Evolutionary conservation across 1,140 invertebrate species (phyloP).

Genomic region (Drosophila gunungcola): DNA sequence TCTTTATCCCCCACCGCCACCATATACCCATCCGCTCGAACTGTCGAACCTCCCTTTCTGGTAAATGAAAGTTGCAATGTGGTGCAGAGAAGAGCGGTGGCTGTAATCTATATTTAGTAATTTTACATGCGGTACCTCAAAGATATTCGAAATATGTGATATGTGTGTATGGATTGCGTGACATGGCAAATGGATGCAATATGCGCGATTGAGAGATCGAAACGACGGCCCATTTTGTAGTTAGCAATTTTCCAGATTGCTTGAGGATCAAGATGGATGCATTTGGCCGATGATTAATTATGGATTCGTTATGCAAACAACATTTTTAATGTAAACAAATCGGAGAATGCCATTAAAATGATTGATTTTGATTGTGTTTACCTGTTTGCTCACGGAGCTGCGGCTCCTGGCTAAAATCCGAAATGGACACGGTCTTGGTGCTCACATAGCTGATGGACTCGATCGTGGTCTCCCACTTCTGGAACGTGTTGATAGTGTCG

Average conservation of each 20-base stretch:
- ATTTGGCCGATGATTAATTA: slow-evolving; percentile 53
- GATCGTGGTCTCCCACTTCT: slow-evolving; percentile 82
- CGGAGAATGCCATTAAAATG: slow-evolving; percentile 13
- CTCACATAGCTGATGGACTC: slow-evolving; percentile 83
- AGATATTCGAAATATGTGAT: slow-evolving; percentile 77
- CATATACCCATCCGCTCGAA: too few relatives aligned
- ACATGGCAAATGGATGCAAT: slow-evolving; percentile 26
- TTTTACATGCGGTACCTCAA: slow-evolving; percentile 80
- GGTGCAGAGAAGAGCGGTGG: slow-evolving; percentile 51
- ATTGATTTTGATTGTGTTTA: slow-evolving; percentile 21
- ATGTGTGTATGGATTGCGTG: slow-evolving; percentile 55
- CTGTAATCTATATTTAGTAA: slow-evolving; percentile 83
- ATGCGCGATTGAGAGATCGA: slow-evolving; percentile 26
- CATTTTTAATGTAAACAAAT: slow-evolving; percentile 37
- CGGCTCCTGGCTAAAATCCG: slow-evolving; percentile 63
- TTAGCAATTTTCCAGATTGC: slow-evolving; percentile 73
- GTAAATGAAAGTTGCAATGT: slow-evolving; percentile 78
- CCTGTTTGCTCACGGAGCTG: slow-evolving; percentile 66
- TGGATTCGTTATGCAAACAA: slow-evolving; percentile 22
- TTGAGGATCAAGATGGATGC: slow-evolving; percentile 52
- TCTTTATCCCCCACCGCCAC: slow-evolving; percentile 2
- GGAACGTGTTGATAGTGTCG: slow-evolving; percentile 79
- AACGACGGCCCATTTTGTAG: slow-evolving; percentile 63
- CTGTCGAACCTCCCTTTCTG: slow-evolving; percentile 25
- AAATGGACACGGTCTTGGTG: slow-evolving; percentile 77